Base-by-base conservation (phyloP, 30 jellyfish, hydroid and myxozoan genomes). In the Turritopsis dohrnii region DNA sequence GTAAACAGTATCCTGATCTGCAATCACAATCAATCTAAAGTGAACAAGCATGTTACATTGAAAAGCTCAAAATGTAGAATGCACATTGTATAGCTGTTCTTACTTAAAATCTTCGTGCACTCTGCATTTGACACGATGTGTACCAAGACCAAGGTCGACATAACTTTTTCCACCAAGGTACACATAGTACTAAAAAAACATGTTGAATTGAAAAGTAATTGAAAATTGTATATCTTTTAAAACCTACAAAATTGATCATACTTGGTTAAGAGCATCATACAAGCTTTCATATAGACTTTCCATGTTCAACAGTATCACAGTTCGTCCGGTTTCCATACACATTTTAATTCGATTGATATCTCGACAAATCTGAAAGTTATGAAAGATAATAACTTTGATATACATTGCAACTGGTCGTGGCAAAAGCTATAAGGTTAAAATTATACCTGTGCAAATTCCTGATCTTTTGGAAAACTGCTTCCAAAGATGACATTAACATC, bases 211-310 rank as follows among this genome's bases (percentile, higher is more conserved):
- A 69, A 0, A 69, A 69, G 86, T 16, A 31, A 0, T 19, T 28
- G 4, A 29, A 9, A 18, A 54, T 23, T 19, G 21, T 19, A n/a
- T 23, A 8, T 17, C 21, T 13, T n/a, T 74, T 16, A 1, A 65
- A 21, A 82, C 25, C 54, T 18, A 41, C 24, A n/a, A 17, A 76
- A n/a, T 21, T 16, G 19, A 74, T 29, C 87, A 8, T 84, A 85
- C 96, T 88, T 90, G 96, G 75, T 90, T 90, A 60, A 90, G 60
- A 9, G 96, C 96, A 80, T 88, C 96, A 66, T 88, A 88, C 81
- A 88, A 54, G 30, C 96, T 88, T 81, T 88, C 96, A 75, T 88
- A 88, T 5, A 88, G 88, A 71, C 83, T 88, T 52, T 88, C 91
- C 96, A 88, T 85, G 88, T 90, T 90, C 79, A 85, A 30, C 88